Conservation (phyloP, 53 echinoderm and acorn worm species). For the Patiria pectinifera region DNA sequence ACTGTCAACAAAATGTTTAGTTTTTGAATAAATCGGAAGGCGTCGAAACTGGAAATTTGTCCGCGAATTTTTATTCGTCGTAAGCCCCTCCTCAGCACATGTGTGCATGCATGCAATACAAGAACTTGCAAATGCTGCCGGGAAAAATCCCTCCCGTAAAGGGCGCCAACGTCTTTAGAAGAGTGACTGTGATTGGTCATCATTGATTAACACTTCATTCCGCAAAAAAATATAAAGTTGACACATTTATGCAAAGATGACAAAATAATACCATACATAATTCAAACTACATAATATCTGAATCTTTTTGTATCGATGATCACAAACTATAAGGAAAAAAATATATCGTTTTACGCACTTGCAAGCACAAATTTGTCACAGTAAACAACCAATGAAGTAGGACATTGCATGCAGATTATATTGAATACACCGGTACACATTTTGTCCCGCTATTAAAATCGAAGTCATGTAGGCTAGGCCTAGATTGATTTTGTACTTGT, state of each 20-base stretch:
- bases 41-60: constrained; percentile 18
- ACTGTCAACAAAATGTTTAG: not conserved
- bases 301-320: not conserved
- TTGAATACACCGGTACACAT: constrained; percentile 1
- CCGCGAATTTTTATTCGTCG: not conserved
- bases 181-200: constrained; percentile 47
- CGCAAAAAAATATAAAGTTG: not conserved
- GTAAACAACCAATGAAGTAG: constrained; percentile 15
- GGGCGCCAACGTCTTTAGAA: not conserved
- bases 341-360: not conserved
- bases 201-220: not conserved
- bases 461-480: too few relatives aligned
- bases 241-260: not conserved
- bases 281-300: not conserved
- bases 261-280: not conserved
- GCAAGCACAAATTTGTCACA: not conserved
- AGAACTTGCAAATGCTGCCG: constrained; percentile 46
- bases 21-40: not conserved
- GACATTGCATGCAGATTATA: constrained; percentile 12
- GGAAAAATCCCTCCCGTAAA: constrained; percentile 47
- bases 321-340: not conserved
- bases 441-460: too few relatives aligned
- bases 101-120: constrained; percentile 14
- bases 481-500: too few relatives aligned
- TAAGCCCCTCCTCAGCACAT: constrained; percentile 13